A percentile compares a stretch with the other conserved stretches of the same genome.
Evolutionary conservation across 1,140 invertebrate species (phyloP).

Genomic region (Psilanteris sp.): DNA sequence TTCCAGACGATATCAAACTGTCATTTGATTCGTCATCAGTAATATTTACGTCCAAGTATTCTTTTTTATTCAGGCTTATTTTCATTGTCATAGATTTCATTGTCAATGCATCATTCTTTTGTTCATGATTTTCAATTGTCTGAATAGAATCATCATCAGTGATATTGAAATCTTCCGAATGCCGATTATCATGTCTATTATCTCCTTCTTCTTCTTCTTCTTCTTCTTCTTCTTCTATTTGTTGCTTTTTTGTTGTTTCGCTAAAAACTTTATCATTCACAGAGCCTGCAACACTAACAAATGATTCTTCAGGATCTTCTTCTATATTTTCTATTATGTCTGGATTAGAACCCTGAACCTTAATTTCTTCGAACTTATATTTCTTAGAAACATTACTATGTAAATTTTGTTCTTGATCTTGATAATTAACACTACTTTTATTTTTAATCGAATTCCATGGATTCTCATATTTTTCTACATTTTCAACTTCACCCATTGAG

Average conservation of each 20-base stretch:
- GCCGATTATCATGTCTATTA: conserved; percentile 30
- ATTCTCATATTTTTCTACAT: too few relatives aligned
- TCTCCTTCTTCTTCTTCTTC: conserved; percentile 1
- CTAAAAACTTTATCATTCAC: conserved; percentile 25
- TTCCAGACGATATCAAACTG: conserved; percentile 25
- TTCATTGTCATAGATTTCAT: not conserved
- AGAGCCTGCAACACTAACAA: conserved; percentile 65
- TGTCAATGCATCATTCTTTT: not conserved
- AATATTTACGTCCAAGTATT: conserved; percentile 61
- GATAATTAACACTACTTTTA: too few relatives aligned
- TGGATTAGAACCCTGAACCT: too few relatives aligned
- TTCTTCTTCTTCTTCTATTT: too few relatives aligned
- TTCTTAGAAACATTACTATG: too few relatives aligned
- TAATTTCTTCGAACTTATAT: too few relatives aligned
- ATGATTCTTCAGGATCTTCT: conserved; percentile 66
- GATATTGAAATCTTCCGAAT: conserved; percentile 63
- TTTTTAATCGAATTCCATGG: too few relatives aligned
- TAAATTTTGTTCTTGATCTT: too few relatives aligned
- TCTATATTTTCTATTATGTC: too few relatives aligned
- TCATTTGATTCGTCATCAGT: conserved; percentile 73
- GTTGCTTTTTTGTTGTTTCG: too few relatives aligned
- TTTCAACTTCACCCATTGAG: too few relatives aligned
- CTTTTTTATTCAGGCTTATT: conserved; percentile 6
- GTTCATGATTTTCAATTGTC: conserved; percentile 4
- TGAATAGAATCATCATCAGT: conserved; percentile 74